phyloP scores from a whole-genome alignment of 2,888 invertebrate genomes.

The Eristalinus sepulchralis region DNA sequence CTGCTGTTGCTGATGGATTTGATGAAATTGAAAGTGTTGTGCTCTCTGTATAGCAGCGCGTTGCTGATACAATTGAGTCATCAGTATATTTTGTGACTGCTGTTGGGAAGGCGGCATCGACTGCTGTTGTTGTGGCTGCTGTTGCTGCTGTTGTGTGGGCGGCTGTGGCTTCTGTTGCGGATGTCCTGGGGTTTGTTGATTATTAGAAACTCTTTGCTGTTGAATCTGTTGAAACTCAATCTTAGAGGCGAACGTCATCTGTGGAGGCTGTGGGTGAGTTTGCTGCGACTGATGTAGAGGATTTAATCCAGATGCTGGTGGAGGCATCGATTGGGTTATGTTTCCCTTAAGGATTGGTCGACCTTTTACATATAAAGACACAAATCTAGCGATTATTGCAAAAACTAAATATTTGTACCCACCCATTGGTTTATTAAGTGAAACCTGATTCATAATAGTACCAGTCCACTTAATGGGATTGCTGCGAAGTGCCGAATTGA shows the following conservation, averaged over 20 bases:
- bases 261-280: constrained; percentile 68
- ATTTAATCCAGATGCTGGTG: constrained; percentile 33
- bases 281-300: constrained; percentile 63
- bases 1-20: constrained; percentile 74
- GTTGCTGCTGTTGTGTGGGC: constrained; percentile 68
- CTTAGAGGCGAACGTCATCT: constrained; percentile 74
- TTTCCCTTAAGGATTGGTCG: constrained; percentile 80
- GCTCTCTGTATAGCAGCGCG: constrained; percentile 66
- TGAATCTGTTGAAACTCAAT: constrained; percentile 77
- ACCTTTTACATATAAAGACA: constrained; percentile 73
- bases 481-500: constrained; percentile 71
- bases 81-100: constrained; percentile 73
- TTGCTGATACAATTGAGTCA: constrained; percentile 75
- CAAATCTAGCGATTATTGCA: background rate
- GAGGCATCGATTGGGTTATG: constrained; percentile 61
- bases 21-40: constrained; percentile 78
- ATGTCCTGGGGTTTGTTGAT: constrained; percentile 67
- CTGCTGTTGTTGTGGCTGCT: constrained; percentile 71
- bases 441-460: constrained; percentile 58
- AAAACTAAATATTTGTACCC: constrained; percentile 18
- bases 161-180: constrained; percentile 28
- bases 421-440: constrained; percentile 75
- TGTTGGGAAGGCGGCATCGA: constrained; percentile 73
- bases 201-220: constrained; percentile 73
- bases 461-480: constrained; percentile 72